Evolutionary conservation across 1,140 invertebrate genomes (phyloP), one percentile per base, ranked within the genome.

Genomic region (Ditylenchus dipsaci): DNA sequence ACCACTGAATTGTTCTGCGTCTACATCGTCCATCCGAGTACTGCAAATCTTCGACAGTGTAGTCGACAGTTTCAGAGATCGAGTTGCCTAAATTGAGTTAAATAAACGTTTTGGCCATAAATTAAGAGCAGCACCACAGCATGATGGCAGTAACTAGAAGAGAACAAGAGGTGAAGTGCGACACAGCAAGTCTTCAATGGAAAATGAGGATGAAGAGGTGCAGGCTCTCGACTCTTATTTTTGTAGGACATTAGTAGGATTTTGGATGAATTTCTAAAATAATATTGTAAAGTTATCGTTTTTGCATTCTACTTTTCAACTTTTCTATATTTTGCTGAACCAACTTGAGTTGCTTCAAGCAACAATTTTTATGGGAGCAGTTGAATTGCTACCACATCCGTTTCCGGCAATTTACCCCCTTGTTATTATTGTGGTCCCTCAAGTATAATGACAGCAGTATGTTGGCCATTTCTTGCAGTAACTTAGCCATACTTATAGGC

Each of bases 21-120:
- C 74, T 76, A 47, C 45, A 73, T 5, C 74, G 33, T 11, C 74
- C 74, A 59, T 76, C 74, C 17, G 65, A 68, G 13, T n/a, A 57
- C 27, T 73, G 73, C 15, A 76, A 62, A 19, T 72, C 74, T 30
- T 76, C 74, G 3, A 64, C 38, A 13, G 74, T 76, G 59, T 76
- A 76, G 30, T 65, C 74, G 17, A 72, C 57, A 15, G 47, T 71
- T 45, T 73, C 71, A 33, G 56, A 57, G 43, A 33, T 33, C 19
- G 19, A 21, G 3, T 30, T 19, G n/a, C 29, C 59, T 61, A 15
- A 53, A 53, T 21, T 53, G 15, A 7, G 3, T 15, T 8, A 21
- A 53, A 53, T 53, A 26, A 19, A 53, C 8, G 3, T 17, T 53
- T 7, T 21, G 23, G 15, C 3, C 49, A 7, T 53, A 53, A 53